phyloP scores from a whole-genome alignment of 2,797 vertebrate species.

The Garrulus glandarius region DNA sequence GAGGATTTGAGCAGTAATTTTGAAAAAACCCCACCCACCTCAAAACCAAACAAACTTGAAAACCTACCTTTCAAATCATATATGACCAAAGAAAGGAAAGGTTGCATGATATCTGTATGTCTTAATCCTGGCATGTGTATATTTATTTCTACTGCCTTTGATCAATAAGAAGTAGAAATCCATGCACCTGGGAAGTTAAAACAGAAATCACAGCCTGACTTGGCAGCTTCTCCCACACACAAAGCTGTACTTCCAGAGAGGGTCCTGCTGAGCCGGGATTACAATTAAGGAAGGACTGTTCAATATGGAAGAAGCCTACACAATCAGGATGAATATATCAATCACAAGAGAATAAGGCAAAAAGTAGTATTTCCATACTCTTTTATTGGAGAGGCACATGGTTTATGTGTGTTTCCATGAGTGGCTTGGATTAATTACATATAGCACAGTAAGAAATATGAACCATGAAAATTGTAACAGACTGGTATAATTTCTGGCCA shows the following conservation, averaged over 20 bases:
- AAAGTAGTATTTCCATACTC: not conserved
- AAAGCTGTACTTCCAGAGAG: not conserved
- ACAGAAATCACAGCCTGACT: not conserved
- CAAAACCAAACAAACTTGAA: not conserved
- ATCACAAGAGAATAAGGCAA: not conserved
- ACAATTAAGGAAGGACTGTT: not conserved
- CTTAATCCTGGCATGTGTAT: not conserved
- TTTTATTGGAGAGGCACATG: not conserved
- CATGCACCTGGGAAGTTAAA: not conserved
- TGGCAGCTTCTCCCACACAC: not conserved
- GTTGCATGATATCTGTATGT: not conserved
- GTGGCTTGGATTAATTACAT: not conserved
- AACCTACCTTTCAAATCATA: not conserved
- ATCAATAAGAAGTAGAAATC: not conserved
- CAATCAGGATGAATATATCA: not conserved
- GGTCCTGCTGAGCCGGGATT: not conserved
- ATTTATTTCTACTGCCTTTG: slow-evolving; percentile 9
- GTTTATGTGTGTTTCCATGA: not conserved
- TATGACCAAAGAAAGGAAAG: not conserved
- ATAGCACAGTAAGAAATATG: not conserved
- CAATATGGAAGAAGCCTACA: not conserved
- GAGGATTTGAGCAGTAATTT: not conserved
- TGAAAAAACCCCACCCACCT: not conserved
- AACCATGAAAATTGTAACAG: slow-evolving; percentile 2
- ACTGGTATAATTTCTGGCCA: not conserved